phyloP scores from a whole-genome alignment of 2,113 vertebrate species.

The Cromileptes altivelis region DNA sequence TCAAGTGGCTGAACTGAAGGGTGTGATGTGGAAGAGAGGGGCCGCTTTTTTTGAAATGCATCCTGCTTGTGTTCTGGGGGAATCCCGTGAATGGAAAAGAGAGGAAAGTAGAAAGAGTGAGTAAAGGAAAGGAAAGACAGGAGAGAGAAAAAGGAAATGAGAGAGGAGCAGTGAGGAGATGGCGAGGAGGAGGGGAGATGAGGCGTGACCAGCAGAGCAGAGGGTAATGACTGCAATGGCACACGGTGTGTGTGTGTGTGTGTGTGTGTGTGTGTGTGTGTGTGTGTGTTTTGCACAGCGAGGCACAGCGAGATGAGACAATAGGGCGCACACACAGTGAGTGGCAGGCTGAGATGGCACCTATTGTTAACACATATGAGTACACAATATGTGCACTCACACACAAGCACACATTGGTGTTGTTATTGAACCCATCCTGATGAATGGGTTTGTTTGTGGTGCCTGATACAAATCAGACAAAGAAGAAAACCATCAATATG shows the following conservation, averaged over 20 bases:
- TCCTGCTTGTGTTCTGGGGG: constrained; percentile 25
- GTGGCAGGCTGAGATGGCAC: constrained; percentile 66
- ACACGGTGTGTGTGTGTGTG: constrained; percentile 20
- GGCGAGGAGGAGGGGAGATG: constrained; percentile 14
- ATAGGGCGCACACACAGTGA: constrained; percentile 50
- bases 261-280: constrained; percentile 14
- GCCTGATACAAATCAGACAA: constrained; percentile 6
- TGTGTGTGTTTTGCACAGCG: constrained; percentile 22
- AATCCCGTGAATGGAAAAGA: constrained; percentile 17
- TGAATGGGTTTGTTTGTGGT: constrained; percentile 59
- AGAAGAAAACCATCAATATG: background rate
- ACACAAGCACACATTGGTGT: constrained; percentile 14
- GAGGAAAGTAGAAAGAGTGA: background rate
- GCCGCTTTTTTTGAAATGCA: constrained; percentile 2
- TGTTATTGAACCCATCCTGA: constrained; percentile 25
- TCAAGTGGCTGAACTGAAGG: constrained; percentile 29
- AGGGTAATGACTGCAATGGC: constrained; percentile 47
- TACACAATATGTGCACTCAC: constrained; percentile 23
- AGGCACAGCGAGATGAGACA: constrained; percentile 53
- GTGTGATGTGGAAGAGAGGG: background rate
- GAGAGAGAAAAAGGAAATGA: background rate
- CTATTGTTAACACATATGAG: constrained; percentile 65
- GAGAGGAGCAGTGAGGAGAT: background rate
- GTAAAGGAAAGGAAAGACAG: constrained; percentile 5
- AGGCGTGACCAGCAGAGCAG: constrained; percentile 48